Base-by-base conservation (phyloP, 2,888 invertebrate genomes). In the Osedax frankpressi region DNA sequence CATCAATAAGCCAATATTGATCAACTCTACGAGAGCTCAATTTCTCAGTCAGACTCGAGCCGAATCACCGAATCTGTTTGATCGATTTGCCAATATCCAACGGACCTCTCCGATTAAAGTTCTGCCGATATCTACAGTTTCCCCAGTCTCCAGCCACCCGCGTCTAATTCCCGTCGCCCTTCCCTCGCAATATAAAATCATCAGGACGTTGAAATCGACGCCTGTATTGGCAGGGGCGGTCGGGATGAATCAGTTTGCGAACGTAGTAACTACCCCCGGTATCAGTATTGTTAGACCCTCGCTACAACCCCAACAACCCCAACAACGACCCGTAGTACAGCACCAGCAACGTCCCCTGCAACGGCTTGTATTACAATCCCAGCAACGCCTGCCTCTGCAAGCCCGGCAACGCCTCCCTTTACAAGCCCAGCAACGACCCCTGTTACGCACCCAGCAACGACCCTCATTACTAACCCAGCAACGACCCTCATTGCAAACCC, bases 281-380 rank as follows among this genome's bases (percentile, higher is more conserved):
- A n/a, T n/a, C n/a, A n/a, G n/a, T n/a, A n/a, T n/a, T n/a, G n/a
- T n/a, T n/a, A n/a, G n/a, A n/a, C n/a, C n/a, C n/a, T n/a, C n/a
- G 24, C 70, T 30, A 71, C 71, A 3, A 59, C 3, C 2, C 30
- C 24, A 71, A 62, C 24, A 59, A 29, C 44, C 2, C 24, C 6
- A 67, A 27, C 71, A 71, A 71, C 24, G 11, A 60, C 70, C 27
- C 28, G 24, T 27, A 71, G 25, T 67, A 68, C 26, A 27, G 28
- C 29, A 14, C 25, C 29, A 14, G 44, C 30, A 28, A 25, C 69
- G 3, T 28, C 70, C 24, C 68, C 26, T 59, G 29, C 72, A 44
- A 71, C 25, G 25, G 25, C n/a, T n/a, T n/a, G n/a, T n/a, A n/a
- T n/a, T n/a, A 71, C 11, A 0, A 28, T 44, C 11, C 28, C 71